Base-by-base conservation (phyloP, 2,888 invertebrate species). In the Tenthredo scrophulariae region DNA sequence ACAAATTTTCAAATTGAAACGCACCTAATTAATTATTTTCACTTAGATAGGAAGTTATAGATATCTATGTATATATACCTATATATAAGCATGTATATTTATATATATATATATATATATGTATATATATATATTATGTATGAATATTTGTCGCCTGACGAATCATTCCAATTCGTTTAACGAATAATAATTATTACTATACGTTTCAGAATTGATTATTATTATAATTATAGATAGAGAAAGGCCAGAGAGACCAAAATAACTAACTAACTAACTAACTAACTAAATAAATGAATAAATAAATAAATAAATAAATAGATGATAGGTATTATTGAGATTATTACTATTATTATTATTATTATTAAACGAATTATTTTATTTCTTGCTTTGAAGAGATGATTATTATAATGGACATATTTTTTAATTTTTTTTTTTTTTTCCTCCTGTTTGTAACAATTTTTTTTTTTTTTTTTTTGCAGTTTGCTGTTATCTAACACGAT, bases 31-130 rank as follows among this genome's bases (percentile, higher is more conserved):
- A n/a, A 79, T 54, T 15, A 50, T 54, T 79, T 46, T 79, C 79
- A 79, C 33, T 15, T 79, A 79, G 33, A 79, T 54, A 79, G 50
- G 50, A 79, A 58, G 62, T 62, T 62, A 62, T 33, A 72, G n/a
- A 72, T 40, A 18, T 74, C 43, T 74, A 40, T 22, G 18, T 10
- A 74, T 37, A 43, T 74, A 43, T 33, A 33, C n/a, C n/a, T n/a
- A n/a, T n/a, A n/a, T n/a, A n/a, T n/a, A n/a, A n/a, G n/a, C n/a
- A n/a, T n/a, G n/a, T n/a, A n/a, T n/a, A n/a, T n/a, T n/a, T n/a
- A n/a, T n/a, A n/a, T n/a, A n/a, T n/a, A n/a, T n/a, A n/a, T n/a
- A 72, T 40, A 72, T 40, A 18, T 74, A 74, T 74, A 40, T 22
- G 18, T 10, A 74, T 22, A 46, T 74, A 46, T 37, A 37, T 43